Conservation (phyloP, 2,888 invertebrate genomes). For the Thymelicus acteon region DNA sequence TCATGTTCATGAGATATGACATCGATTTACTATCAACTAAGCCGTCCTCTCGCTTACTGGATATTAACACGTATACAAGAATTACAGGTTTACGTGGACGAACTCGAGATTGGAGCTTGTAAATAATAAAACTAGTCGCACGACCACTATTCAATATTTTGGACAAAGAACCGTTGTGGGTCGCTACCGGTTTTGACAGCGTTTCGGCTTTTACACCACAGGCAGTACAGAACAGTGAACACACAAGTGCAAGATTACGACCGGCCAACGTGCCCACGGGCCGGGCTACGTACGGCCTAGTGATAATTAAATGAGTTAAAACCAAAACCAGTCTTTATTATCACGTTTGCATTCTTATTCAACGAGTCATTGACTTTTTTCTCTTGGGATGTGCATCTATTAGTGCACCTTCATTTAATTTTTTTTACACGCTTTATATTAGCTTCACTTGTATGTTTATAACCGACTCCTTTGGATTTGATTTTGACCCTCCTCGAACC, state of each 20-base stretch:
- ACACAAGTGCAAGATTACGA: slow-evolving; percentile 8
- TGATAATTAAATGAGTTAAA: slow-evolving; percentile 33
- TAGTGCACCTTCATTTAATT: background rate
- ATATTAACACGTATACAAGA: background rate
- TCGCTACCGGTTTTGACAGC: slow-evolving; percentile 13
- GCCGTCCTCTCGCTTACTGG: background rate
- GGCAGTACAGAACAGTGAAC: background rate
- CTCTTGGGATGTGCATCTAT: slow-evolving; percentile 9
- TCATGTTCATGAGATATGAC: too few relatives aligned
- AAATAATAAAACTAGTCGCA: slow-evolving; percentile 4
- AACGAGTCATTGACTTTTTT: slow-evolving; percentile 28
- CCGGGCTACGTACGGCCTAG: background rate
- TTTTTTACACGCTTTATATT: too few relatives aligned
- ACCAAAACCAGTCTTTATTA: slow-evolving; percentile 30
- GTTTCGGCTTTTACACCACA: slow-evolving; percentile 14
- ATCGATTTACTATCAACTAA: too few relatives aligned
- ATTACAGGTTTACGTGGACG: background rate
- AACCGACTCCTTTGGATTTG: too few relatives aligned
- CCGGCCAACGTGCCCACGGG: too few relatives aligned
- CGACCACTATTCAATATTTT: background rate
- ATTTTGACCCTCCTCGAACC: too few relatives aligned
- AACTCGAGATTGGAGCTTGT: background rate
- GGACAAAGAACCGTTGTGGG: slow-evolving; percentile 8
- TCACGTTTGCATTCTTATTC: slow-evolving; percentile 10
- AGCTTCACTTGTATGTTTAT: too few relatives aligned